A percentile compares a stretch with the other conserved stretches of the same genome.
These are phyloP conservation scores for Puffinus mauretanicus DNA, from an alignment of 2,113 vertebrate species.

Conservation along the genomic window DNA sequence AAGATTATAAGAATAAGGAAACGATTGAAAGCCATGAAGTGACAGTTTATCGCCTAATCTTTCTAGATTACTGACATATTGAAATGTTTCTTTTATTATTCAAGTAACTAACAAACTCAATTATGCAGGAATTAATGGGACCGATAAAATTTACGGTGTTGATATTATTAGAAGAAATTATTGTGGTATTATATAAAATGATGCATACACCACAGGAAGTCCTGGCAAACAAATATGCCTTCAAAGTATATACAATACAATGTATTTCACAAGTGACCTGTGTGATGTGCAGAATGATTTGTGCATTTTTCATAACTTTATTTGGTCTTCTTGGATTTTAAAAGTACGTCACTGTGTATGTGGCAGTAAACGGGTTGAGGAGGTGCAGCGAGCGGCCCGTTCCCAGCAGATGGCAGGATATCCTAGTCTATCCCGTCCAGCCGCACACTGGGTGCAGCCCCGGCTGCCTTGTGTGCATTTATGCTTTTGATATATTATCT, in stretches of 20 bases:
- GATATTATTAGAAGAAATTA: not conserved
- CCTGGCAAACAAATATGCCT: not conserved
- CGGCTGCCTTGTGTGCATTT: not conserved
- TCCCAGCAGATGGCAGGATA: constrained; percentile 78
- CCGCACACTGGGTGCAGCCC: not conserved
- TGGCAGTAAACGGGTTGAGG: not conserved
- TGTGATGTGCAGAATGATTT: fast-evolving
- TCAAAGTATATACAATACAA: not conserved
- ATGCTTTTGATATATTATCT: not conserved
- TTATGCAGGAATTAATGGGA: not conserved
- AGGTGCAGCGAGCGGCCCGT: not conserved
- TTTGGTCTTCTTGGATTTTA: not conserved
- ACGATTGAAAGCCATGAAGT: not conserved
- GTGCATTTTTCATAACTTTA: not conserved
- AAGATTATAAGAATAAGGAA: not conserved
- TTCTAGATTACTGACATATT: not conserved
- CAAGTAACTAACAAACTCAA: not conserved
- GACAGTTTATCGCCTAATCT: not conserved
- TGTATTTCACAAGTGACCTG: not conserved
- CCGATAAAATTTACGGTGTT: not conserved
- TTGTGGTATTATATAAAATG: not conserved
- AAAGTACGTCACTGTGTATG: fast-evolving
- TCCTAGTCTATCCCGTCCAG: not conserved
- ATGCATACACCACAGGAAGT: not conserved
- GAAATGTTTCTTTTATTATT: not conserved